Percentiles rank a stretch among this genome's conserved stretches.
These are phyloP conservation scores for Eupsilia transversa DNA, from an alignment of 2,888 invertebrate genomes.

Conservation along the genomic window DNA sequence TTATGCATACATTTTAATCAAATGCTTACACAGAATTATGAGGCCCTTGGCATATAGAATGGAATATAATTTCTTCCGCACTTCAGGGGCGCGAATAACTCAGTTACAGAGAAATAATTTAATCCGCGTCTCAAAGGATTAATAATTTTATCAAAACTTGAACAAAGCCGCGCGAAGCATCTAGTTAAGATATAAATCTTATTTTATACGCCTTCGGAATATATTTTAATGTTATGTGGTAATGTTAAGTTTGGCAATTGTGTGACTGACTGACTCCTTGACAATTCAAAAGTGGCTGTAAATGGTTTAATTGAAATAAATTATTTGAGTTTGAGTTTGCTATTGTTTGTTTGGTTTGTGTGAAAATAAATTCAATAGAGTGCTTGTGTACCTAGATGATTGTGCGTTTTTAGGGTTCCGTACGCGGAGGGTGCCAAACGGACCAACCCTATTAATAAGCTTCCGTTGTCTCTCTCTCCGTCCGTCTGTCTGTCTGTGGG, in stretches of 20 bases:
- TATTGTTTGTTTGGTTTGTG: neutral
- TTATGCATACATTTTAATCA: constrained; percentile 47
- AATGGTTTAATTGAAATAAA: too few species aligned
- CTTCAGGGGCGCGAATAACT: constrained; percentile 46
- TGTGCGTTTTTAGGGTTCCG: too few species aligned
- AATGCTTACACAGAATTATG: constrained; percentile 36
- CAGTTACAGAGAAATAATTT: constrained; percentile 59
- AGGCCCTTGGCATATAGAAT: constrained; percentile 1
- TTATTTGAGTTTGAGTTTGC: too few species aligned
- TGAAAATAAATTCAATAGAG: neutral
- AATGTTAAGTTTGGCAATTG: constrained; percentile 14
- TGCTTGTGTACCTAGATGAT: neutral
- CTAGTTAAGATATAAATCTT: constrained; percentile 55
- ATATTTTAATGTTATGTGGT: constrained; percentile 29
- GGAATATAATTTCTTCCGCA: constrained; percentile 52
- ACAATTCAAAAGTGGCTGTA: too few species aligned
- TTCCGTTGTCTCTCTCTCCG: too few species aligned
- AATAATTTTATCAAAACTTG: constrained; percentile 66
- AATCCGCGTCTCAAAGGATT: constrained; percentile 62
- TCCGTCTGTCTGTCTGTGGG: too few species aligned
- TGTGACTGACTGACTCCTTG: too few species aligned
- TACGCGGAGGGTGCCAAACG: too few species aligned
- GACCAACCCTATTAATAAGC: too few species aligned
- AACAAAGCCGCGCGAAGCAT: constrained; percentile 50
- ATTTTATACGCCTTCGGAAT: constrained; percentile 52